Conservation (phyloP, 2,113 vertebrate genomes). For the Gnathonemus echidnorhynchus region DNA sequence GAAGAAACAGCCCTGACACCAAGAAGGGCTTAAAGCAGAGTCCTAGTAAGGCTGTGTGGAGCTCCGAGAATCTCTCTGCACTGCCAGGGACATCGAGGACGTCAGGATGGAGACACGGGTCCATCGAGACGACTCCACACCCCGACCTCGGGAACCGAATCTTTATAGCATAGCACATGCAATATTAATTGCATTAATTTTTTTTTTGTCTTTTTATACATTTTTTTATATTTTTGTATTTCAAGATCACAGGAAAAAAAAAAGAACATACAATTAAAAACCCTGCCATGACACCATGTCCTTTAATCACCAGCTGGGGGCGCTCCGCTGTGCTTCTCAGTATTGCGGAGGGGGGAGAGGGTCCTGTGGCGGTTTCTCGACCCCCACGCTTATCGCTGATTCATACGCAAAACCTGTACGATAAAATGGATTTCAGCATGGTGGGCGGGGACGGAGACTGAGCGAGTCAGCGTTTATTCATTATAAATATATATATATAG, state of each 20-base stretch:
- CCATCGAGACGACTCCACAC: background rate
- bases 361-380: background rate
- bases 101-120: background rate
- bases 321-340: slow-evolving; percentile 25
- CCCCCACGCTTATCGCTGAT: background rate
- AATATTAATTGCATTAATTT: slow-evolving; percentile 22
- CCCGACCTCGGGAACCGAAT: background rate
- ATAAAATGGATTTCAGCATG: slow-evolving; percentile 7
- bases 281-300: slow-evolving; percentile 16
- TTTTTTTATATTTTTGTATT: slow-evolving; percentile 21
- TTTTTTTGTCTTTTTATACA: background rate
- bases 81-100: background rate
- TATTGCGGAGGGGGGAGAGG: slow-evolving; percentile 12
- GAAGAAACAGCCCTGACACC: background rate
- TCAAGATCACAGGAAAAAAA: slow-evolving; percentile 30
- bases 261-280: slow-evolving; percentile 22
- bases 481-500: slow-evolving; percentile 59
- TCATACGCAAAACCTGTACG: background rate
- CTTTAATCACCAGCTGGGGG: background rate
- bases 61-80: slow-evolving; percentile 12
- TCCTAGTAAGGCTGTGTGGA: slow-evolving; percentile 12
- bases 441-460: background rate
- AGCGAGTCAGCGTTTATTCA: slow-evolving; percentile 29
- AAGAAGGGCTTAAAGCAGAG: background rate
- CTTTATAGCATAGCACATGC: slow-evolving; percentile 22